Evolutionary conservation across 1,140 invertebrate genomes (phyloP).

Genomic region (Caerostris darwini): DNA sequence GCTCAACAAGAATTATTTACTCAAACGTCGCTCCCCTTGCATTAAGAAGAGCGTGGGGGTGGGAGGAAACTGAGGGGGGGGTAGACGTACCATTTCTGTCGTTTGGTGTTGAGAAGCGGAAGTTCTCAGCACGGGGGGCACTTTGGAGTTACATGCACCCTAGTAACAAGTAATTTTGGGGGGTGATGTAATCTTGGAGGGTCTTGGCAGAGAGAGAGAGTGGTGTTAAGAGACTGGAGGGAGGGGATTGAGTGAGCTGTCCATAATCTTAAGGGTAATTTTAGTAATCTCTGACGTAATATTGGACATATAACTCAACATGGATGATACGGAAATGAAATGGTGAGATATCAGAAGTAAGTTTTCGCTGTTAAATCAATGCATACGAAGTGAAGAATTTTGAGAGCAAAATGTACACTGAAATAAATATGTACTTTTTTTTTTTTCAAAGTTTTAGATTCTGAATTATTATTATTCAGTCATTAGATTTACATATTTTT

Average conservation of each 20-base stretch:
- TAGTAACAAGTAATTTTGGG: slow-evolving; percentile 28
- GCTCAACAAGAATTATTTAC: slow-evolving; percentile 55
- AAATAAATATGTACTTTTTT: too few species aligned
- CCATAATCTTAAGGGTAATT: not conserved
- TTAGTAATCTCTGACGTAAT: not conserved
- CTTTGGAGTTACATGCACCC: not conserved
- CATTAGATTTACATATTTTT: too few species aligned
- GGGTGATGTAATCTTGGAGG: not conserved
- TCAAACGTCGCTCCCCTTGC: slow-evolving; percentile 14
- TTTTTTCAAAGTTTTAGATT: too few species aligned
- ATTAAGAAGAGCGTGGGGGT: slow-evolving; percentile 6
- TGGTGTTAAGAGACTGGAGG: not conserved
- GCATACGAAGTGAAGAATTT: too few species aligned
- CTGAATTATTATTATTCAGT: too few species aligned
- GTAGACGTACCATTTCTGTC: not conserved
- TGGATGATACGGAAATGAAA: too few species aligned
- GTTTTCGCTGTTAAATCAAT: too few species aligned
- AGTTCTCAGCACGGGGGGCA: slow-evolving; percentile 12
- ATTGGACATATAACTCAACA: too few species aligned
- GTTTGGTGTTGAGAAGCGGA: slow-evolving; percentile 8
- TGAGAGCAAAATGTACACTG: too few species aligned
- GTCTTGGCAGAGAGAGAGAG: not conserved
- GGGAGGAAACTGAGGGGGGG: not conserved
- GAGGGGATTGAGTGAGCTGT: not conserved
- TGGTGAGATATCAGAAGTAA: too few species aligned